Base-by-base conservation (phyloP, 2,113 vertebrate genomes). In the Oophaga pumilio region DNA sequence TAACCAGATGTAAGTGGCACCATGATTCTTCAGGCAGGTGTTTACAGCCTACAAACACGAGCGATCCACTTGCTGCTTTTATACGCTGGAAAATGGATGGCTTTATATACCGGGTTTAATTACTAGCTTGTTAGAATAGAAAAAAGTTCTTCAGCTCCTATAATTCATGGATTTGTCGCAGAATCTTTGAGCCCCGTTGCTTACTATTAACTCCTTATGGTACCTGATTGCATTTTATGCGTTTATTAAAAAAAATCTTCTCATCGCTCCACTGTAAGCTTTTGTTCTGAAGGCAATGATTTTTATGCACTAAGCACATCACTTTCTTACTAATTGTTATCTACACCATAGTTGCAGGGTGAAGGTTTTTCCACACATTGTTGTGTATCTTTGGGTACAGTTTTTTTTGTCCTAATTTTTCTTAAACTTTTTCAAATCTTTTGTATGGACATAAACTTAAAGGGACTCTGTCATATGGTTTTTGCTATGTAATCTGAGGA, bases 1-100 rank as follows among this genome's bases (percentile, higher is more conserved):
- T 95, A 94, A 90, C 89, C 91, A 93, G 92, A 76, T 84, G 57
- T 84, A 76, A 84, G 87, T 64, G 60, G 87, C 43, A 77, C 87
- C 80, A 49, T 56, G 71, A 77, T 76, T 56, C 79, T 60, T 87
- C 74, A 71, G 53, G 77, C 86, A 87, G 78, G 66, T 87, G 86
- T 87, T 82, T 87, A 82, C 78, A 82, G 86, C 76, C 56, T 74
- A 74, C 79, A 73, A 87, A 87, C 66, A 71, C 79, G 13, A 87
- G 82, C 28, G 33, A 87, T 87, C 78, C 86, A 87, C 64, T 87
- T 80, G 53, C 52, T 87, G 64, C 76, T 87, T 87, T 87, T 81
- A 73, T 87, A 82, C 18, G 77, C 79, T 73, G 78, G 86, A 87
- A 87, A 87, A 87, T 87, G 53, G 52, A 87, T 82, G 66, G 86